Percentiles rank a stretch among this genome's conserved stretches.
Conservation (phyloP, 1,140 invertebrate genomes). For the Probaryconus sp. region DNA sequence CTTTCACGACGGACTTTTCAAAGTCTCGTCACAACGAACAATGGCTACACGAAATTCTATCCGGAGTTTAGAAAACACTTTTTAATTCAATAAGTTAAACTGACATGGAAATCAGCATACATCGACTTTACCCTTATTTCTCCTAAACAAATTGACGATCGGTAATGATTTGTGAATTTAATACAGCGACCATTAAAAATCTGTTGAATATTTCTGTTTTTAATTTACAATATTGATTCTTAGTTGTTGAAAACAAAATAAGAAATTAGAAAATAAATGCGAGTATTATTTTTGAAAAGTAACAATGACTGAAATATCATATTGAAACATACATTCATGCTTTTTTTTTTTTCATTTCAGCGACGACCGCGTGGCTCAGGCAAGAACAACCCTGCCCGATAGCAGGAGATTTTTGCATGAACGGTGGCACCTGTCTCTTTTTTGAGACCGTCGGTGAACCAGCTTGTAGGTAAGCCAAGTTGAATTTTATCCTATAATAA, state of each 20-base stretch:
- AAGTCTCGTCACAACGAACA: constrained; percentile 24
- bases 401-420: constrained; percentile 84
- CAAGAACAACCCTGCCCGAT: constrained; percentile 83
- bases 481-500: constrained; percentile 46
- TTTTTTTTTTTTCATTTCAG: constrained; percentile 75
- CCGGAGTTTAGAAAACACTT: constrained; percentile 34
- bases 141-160: background rate
- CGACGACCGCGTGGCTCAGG: constrained; percentile 79
- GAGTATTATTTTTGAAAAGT: no score
- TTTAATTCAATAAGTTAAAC: constrained; percentile 49
- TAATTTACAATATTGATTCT: no score
- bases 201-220: no score
- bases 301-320: no score
- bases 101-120: constrained; percentile 40
- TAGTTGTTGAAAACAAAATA: no score
- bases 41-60: constrained; percentile 23
- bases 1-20: constrained; percentile 3
- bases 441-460: constrained; percentile 87
- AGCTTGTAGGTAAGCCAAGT: constrained; percentile 85
- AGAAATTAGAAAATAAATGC: no score
- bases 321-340: no score
- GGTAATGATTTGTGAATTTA: no score
- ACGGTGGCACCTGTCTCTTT: constrained; percentile 89
- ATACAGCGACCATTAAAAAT: no score
- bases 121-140: constrained; percentile 22